These are phyloP conservation scores for Drosophila jambulina DNA, from an alignment of 1,140 invertebrate species.

Conservation along the genomic window DNA sequence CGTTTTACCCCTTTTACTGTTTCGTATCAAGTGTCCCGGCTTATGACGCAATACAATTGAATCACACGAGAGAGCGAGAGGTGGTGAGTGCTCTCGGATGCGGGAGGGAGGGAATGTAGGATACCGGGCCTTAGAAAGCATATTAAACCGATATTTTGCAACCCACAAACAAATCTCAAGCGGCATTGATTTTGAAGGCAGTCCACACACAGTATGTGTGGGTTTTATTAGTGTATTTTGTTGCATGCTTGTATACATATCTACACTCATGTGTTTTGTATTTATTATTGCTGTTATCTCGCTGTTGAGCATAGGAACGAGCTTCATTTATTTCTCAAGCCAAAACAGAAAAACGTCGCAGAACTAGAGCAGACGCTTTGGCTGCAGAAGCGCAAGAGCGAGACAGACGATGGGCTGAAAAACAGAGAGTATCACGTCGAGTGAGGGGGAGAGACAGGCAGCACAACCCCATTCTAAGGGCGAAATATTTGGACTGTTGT, in stretches of 20 bases:
- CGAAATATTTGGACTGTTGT: conserved; percentile 33
- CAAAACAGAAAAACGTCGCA: conserved; percentile 14
- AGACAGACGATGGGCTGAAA: background rate
- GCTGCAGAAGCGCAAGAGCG: conserved; percentile 5
- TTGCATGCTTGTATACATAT: background rate
- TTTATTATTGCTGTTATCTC: conserved; percentile 25
- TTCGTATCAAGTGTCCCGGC: conserved; percentile 59
- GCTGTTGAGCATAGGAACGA: conserved; percentile 7
- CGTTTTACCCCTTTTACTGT: conserved; percentile 53
- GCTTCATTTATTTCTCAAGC: conserved; percentile 7
- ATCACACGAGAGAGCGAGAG: conserved; percentile 25
- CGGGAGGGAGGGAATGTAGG: background rate
- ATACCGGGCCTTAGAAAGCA: conserved; percentile 38
- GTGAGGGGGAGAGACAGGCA: background rate
- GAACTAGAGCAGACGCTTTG: conserved; percentile 42
- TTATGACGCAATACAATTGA: conserved; percentile 71
- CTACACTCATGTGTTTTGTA: too few species aligned
- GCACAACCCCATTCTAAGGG: conserved; percentile 39
- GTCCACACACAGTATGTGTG: conserved; percentile 34
- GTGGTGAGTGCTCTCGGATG: background rate
- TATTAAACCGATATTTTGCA: conserved; percentile 47
- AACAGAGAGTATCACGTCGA: background rate
- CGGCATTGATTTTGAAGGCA: conserved; percentile 75
- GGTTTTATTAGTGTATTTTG: conserved; percentile 6
- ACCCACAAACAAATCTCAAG: conserved; percentile 63